Base-by-base conservation (phyloP, 2,113 vertebrate genomes). In the Rhadina sibilatrix region DNA sequence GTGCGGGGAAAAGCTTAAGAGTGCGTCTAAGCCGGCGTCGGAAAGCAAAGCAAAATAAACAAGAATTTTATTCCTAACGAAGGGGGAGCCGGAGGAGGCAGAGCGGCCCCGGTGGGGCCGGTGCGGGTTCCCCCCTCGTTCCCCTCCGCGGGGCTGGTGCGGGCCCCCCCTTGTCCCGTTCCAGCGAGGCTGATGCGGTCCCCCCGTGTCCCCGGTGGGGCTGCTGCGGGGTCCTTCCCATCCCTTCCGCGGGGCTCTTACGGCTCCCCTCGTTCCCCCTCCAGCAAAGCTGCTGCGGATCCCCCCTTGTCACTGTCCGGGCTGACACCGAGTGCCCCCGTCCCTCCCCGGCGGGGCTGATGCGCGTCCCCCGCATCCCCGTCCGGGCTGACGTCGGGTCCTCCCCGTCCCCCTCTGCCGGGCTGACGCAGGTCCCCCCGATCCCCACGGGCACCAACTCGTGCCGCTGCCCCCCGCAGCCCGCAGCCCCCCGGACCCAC, bases 21-120 rank as follows among this genome's bases (percentile, higher is more conserved):
- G 85, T 47, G 77, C 75, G 89, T 88, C 83, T 88, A 90, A 96
- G 95, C 96, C 66, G 83, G 75, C 91, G 70, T 56, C 90, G 87
- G 84, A 84, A 83, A 78, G 78, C 53, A 19, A 70, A 87, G 91
- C 83, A 93, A 95, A 96, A 97, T 83, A 97, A 95, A 94, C 85
- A 94, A 77, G 69, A 91, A 91, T 93, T 85, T 71, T 70, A 44
- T 87, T 81, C 50, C 69, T 27, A n/a, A 38, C 5, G 77, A 69
- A 72, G 60, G 64, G 63, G 81, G 68, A 79, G 71, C 82, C 8
- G 57, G 35, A 53, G 74, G 53, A 52, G 61, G 28, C 81, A 17
- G 37, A 57, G 13, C 11, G 27, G 50, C 46, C 60, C 78, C 72
- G 27, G 52, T 19, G 40, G 37, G 57, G 66, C 50, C 17, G 38